phyloP scores from a whole-genome alignment of 2,888 invertebrate species.

The Parascotia fuliginaria region DNA sequence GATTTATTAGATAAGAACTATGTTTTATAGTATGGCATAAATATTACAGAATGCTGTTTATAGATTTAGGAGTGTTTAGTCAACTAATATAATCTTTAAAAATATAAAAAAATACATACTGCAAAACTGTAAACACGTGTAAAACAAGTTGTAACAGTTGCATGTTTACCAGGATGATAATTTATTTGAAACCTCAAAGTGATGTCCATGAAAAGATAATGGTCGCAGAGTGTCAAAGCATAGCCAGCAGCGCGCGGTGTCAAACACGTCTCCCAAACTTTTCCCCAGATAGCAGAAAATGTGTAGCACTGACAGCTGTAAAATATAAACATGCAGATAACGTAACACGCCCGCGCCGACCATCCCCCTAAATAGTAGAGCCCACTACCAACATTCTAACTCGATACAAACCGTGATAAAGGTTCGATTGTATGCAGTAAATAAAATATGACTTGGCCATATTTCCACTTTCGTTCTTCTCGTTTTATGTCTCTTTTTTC shows the following conservation, averaged over 20 bases:
- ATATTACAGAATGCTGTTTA: too few relatives aligned
- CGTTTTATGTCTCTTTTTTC: slow-evolving; percentile 81
- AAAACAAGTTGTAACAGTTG: background rate
- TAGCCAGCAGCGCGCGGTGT: slow-evolving; percentile 21
- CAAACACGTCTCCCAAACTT: slow-evolving; percentile 31
- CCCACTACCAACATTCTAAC: slow-evolving; percentile 73
- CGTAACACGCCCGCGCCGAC: slow-evolving; percentile 52
- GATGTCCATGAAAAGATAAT: slow-evolving; percentile 29
- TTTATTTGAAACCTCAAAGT: slow-evolving; percentile 28
- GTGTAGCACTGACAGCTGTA: slow-evolving; percentile 53
- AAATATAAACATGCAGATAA: slow-evolving; percentile 60
- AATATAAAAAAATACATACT: slow-evolving; percentile 17
- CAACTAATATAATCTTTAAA: too few relatives aligned
- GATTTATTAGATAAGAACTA: too few relatives aligned
- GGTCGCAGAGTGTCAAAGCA: slow-evolving; percentile 20
- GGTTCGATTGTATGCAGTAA: slow-evolving; percentile 85
- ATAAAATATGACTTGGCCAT: slow-evolving; percentile 85
- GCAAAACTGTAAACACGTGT: background rate
- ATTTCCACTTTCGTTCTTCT: slow-evolving; percentile 82
- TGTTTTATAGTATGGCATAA: too few relatives aligned
- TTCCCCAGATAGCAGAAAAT: slow-evolving; percentile 43
- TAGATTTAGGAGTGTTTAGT: too few relatives aligned
- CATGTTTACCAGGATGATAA: slow-evolving; percentile 25
- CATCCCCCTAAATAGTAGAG: slow-evolving; percentile 66
- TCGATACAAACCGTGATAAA: slow-evolving; percentile 82